Conservation (phyloP, 2,113 vertebrate species). For the Microcebus jonahi region DNA sequence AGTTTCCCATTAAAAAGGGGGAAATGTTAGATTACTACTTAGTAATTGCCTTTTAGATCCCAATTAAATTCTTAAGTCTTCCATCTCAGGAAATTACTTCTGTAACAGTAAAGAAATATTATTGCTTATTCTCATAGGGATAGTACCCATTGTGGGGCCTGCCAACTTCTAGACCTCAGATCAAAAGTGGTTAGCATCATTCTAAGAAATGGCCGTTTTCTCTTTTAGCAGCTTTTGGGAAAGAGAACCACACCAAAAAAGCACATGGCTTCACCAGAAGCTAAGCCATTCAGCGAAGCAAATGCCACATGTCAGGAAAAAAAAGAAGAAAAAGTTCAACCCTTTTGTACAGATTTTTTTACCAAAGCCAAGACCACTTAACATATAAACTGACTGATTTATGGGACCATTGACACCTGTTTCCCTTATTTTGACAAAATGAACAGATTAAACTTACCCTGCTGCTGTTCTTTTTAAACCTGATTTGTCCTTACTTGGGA, state of each 20-base stretch:
- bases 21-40: not conserved
- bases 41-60: not conserved
- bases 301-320: fast-evolving
- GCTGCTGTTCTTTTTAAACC: not conserved
- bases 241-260: not conserved
- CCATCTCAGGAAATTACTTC: not conserved
- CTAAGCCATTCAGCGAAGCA: conserved; percentile 52
- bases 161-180: conserved; percentile 42
- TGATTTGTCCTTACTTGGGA: not conserved
- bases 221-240: not conserved
- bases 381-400: not conserved
- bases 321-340: not conserved
- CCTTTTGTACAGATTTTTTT: not conserved
- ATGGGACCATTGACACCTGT: not conserved
- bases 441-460: not conserved
- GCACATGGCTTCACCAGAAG: conserved; percentile 58
- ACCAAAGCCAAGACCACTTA: not conserved
- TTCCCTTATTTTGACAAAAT: conserved; percentile 1
- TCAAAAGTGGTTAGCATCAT: not conserved
- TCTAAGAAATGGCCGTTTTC: not conserved
- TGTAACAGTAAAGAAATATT: not conserved
- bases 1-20: not conserved
- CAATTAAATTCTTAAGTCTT: not conserved
- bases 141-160: not conserved
- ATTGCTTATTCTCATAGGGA: not conserved